phyloP scores from a whole-genome alignment of 1,140 invertebrate genomes.

The Schlechtendalia chinensis region DNA sequence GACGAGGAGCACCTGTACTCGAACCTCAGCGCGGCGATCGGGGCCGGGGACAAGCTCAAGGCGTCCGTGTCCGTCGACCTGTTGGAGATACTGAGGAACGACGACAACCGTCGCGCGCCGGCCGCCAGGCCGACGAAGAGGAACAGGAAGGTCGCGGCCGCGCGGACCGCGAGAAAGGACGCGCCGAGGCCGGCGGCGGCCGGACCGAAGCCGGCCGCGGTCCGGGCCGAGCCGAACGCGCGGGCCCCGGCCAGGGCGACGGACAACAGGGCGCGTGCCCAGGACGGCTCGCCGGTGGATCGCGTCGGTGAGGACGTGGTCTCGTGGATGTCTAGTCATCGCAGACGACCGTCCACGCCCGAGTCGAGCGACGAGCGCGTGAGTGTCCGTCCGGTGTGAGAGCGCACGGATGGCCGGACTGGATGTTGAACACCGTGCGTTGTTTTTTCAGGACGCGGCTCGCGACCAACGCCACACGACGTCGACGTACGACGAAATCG shows the following conservation, averaged over 20 bases:
- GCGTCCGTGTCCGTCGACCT: constrained; percentile 13
- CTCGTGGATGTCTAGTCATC: constrained; percentile 42
- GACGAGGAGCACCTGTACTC: constrained; percentile 40
- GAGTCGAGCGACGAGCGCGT: neutral
- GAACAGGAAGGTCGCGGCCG: neutral
- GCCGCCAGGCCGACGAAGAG: neutral
- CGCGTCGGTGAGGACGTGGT: neutral
- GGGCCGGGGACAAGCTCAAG: neutral
- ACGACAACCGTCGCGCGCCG: neutral
- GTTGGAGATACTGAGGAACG: neutral
- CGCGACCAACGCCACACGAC: neutral
- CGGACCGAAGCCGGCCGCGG: neutral
- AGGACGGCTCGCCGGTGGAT: neutral
- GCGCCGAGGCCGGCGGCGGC: neutral
- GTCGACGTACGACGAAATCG: constrained; percentile 32
- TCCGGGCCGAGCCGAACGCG: neutral
- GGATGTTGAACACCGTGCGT: too few relatives aligned
- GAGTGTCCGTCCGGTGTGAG: too few relatives aligned
- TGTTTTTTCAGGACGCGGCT: constrained; percentile 4
- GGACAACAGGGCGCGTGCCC: neutral
- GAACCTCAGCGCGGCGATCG: constrained; percentile 9
- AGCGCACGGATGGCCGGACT: too few relatives aligned
- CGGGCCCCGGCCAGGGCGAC: neutral
- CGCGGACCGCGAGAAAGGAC: neutral
- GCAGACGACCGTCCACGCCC: neutral